phyloP scores from a whole-genome alignment of 2,113 vertebrate species.

The Notechis scutatus region DNA sequence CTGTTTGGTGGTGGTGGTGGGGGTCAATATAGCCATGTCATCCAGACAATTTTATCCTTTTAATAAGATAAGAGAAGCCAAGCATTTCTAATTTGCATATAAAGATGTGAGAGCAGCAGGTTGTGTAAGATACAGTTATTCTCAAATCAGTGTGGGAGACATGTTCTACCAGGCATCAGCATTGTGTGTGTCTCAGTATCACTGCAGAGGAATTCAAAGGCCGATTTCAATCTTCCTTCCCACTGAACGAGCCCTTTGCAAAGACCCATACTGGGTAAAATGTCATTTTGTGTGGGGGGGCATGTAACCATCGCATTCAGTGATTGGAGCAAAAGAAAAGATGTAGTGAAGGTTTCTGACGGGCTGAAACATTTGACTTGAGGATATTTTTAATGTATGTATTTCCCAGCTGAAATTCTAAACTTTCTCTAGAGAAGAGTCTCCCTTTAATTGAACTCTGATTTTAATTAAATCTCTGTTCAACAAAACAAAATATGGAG shows the following conservation, averaged over 20 bases:
- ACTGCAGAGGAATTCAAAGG: conserved; percentile 54
- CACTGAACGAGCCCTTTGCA: conserved; percentile 19
- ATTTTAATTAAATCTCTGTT: not conserved
- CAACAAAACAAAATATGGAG: not conserved
- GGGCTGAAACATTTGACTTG: not conserved
- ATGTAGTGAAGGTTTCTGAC: not conserved
- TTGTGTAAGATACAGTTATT: conserved; percentile 31
- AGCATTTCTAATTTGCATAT: conserved; percentile 55
- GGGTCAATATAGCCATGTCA: conserved; percentile 31
- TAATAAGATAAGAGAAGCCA: conserved; percentile 62
- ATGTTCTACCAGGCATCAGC: conserved; percentile 18
- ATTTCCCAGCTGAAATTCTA: not conserved
- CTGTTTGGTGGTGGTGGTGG: not conserved
- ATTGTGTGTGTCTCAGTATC: conserved; percentile 36
- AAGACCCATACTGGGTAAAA: conserved; percentile 37
- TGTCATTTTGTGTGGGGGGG: not conserved
- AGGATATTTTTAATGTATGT: not conserved
- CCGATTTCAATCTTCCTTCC: conserved; percentile 46
- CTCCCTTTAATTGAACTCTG: not conserved
- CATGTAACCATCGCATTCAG: conserved; percentile 20
- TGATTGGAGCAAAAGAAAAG: not conserved
- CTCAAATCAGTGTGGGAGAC: conserved; percentile 29
- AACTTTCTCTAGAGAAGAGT: not conserved
- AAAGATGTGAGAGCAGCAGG: conserved; percentile 50
- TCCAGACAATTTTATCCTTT: conserved; percentile 45